Evolutionary conservation across 1,140 invertebrate species (phyloP).

Genomic region (Nomia melanderi): DNA sequence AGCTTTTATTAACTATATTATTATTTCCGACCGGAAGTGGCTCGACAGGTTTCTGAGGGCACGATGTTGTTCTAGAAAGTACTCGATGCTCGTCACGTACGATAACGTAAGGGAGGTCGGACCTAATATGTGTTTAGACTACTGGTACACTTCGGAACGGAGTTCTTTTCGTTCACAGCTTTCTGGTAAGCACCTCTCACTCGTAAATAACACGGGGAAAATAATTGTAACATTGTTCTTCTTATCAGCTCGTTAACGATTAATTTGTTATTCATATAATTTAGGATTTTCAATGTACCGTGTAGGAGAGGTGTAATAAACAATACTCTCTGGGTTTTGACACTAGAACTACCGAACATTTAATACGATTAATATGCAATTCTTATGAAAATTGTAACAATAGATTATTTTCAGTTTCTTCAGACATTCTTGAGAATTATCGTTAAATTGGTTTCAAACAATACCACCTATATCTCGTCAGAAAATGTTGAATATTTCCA

Average conservation of each 20-base stretch:
- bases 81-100: background rate
- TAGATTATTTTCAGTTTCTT: too few relatives aligned
- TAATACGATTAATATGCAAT: too few relatives aligned
- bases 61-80: background rate
- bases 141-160: background rate
- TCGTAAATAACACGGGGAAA: background rate
- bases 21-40: background rate
- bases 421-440: too few relatives aligned
- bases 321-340: too few relatives aligned
- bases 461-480: too few relatives aligned
- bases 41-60: background rate
- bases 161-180: background rate
- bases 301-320: too few relatives aligned
- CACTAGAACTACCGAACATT: too few relatives aligned
- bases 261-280: background rate
- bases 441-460: too few relatives aligned
- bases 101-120: background rate
- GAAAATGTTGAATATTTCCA: too few relatives aligned
- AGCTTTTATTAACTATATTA: background rate
- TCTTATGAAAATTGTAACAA: too few relatives aligned
- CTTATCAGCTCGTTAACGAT: background rate
- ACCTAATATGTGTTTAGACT: conserved; percentile 10
- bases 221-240: background rate
- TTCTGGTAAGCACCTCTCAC: background rate
- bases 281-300: too few relatives aligned